phyloP scores from a whole-genome alignment of 2,113 vertebrate species.

The Anarhynchus alexandrinus region DNA sequence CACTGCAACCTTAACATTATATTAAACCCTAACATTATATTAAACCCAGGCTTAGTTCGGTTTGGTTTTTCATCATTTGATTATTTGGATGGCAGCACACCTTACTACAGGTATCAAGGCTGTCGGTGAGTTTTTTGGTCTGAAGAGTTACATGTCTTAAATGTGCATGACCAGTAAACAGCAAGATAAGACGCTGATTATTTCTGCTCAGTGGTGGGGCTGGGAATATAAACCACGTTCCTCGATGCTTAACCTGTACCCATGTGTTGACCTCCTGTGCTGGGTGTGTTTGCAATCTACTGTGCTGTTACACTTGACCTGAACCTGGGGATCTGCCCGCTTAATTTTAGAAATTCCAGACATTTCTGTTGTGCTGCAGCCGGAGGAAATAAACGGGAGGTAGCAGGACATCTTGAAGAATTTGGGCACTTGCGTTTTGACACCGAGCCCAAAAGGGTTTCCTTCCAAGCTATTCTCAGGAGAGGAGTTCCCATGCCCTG shows the following conservation, averaged over 20 bases:
- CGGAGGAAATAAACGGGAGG: neutral
- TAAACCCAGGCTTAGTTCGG: neutral
- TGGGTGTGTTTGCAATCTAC: neutral
- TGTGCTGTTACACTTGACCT: neutral
- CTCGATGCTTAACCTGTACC: neutral
- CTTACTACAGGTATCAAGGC: neutral
- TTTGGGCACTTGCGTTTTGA: neutral
- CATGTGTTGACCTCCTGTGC: neutral
- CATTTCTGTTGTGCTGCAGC: neutral
- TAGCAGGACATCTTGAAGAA: neutral
- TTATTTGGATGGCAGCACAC: neutral
- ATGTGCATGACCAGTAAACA: neutral
- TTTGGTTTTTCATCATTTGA: neutral
- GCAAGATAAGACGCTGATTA: neutral
- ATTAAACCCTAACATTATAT: neutral
- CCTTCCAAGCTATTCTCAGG: neutral
- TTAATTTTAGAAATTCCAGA: neutral
- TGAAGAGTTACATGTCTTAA: neutral
- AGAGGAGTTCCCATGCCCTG: neutral
- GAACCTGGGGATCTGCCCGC: neutral
- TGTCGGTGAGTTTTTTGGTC: neutral
- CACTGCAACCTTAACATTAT: neutral
- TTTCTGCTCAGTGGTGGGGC: neutral
- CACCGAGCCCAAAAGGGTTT: neutral
- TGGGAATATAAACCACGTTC: neutral